Conservation (phyloP, 1,140 invertebrate species). For the Anastrepha ludens region DNA sequence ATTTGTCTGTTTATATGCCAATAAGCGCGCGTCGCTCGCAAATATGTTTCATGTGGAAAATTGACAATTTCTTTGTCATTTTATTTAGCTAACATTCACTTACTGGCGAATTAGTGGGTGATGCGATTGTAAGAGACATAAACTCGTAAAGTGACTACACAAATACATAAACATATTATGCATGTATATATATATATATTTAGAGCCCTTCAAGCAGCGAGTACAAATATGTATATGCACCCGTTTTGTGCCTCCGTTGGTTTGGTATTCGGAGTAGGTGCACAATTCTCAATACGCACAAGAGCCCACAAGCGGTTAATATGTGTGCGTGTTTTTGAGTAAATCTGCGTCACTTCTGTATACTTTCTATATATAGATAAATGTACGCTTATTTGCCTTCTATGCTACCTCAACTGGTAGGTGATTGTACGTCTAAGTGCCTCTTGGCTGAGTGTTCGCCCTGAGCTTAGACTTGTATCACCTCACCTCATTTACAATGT, state of each 20-base stretch:
- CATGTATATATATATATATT: not conserved
- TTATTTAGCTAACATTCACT: not conserved
- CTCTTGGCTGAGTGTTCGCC: constrained; percentile 10
- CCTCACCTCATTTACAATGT: not conserved
- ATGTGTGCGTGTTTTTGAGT: not conserved
- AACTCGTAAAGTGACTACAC: not conserved
- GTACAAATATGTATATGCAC: not conserved
- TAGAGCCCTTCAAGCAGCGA: too few species aligned
- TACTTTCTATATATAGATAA: not conserved
- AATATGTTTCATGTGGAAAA: not conserved
- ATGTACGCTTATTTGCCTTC: not conserved
- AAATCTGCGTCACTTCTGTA: not conserved
- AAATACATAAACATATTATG: too few species aligned
- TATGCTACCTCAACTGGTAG: not conserved
- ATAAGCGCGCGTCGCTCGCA: too few species aligned
- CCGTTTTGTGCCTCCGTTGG: not conserved
- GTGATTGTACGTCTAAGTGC: constrained; percentile 1
- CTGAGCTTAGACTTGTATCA: not conserved
- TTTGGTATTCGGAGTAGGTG: not conserved
- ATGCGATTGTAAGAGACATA: not conserved
- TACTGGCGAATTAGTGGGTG: not conserved
- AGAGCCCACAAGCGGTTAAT: too few species aligned
- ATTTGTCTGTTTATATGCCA: not conserved
- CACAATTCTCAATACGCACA: too few species aligned
- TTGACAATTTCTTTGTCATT: constrained; percentile 11